Evolutionary conservation across 2,888 invertebrate species (phyloP).

Genomic region (Nowickia ferox): DNA sequence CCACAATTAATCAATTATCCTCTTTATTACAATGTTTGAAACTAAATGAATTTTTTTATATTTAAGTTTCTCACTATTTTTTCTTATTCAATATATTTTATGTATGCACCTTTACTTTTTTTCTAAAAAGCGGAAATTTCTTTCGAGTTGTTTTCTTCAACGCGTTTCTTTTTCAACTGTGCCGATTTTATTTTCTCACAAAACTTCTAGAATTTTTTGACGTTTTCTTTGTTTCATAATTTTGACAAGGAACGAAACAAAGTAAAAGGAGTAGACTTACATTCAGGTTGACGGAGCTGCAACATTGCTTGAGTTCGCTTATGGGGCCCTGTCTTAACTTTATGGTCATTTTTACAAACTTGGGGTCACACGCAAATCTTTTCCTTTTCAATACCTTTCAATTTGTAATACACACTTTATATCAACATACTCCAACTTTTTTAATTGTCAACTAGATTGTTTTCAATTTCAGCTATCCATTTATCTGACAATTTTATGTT

Average conservation of each 20-base stretch:
- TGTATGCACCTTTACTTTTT: slow-evolving; percentile 67
- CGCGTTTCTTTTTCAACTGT: slow-evolving; percentile 74
- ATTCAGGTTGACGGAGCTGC: neutral
- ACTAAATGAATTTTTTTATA: neutral
- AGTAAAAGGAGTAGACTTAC: neutral
- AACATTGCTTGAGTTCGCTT: too few relatives aligned
- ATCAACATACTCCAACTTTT: too few relatives aligned
- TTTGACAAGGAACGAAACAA: neutral
- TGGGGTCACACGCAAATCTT: too few relatives aligned
- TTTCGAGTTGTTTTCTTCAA: slow-evolving; percentile 69
- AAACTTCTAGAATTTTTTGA: slow-evolving; percentile 73
- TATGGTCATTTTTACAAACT: too few relatives aligned
- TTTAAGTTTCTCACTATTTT: slow-evolving; percentile 9
- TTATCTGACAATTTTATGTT: too few relatives aligned
- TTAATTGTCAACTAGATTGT: too few relatives aligned
- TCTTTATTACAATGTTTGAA: neutral
- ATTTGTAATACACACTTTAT: too few relatives aligned
- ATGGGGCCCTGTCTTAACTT: too few relatives aligned
- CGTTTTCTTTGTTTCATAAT: slow-evolving; percentile 45
- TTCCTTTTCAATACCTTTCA: too few relatives aligned
- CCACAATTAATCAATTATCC: too few relatives aligned
- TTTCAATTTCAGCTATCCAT: too few relatives aligned
- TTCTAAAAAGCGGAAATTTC: slow-evolving; percentile 63
- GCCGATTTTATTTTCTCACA: slow-evolving; percentile 43
- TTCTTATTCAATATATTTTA: slow-evolving; percentile 17